Evolutionary conservation across 2,113 vertebrate genomes (phyloP).

Genomic region (Monopterus albus): DNA sequence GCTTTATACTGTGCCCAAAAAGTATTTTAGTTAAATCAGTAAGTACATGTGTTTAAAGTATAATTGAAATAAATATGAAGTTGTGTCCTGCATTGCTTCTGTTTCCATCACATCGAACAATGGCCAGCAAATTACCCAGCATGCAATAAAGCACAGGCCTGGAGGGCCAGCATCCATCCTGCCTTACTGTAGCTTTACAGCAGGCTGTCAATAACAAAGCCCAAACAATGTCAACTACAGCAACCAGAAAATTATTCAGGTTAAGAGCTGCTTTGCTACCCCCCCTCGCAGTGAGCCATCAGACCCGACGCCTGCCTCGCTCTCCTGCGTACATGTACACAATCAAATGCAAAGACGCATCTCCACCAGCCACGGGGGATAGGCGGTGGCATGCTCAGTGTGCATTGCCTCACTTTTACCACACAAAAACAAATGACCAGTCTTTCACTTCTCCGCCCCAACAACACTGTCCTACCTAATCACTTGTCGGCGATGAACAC

Average conservation of each 20-base stretch:
- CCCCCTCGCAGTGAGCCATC: constrained; percentile 32
- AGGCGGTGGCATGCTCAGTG: constrained; percentile 36
- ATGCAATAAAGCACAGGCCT: constrained; percentile 46
- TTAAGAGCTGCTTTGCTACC: constrained; percentile 49
- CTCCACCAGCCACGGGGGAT: constrained; percentile 68
- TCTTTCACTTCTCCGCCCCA: constrained; percentile 43
- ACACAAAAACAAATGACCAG: constrained; percentile 72
- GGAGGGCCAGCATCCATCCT: constrained; percentile 66
- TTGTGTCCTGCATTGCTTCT: constrained; percentile 9
- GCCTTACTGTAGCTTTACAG: constrained; percentile 53
- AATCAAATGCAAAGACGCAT: constrained; percentile 71
- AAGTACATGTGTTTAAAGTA: constrained; percentile 19
- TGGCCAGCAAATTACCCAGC: constrained; percentile 58
- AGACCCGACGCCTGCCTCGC: constrained; percentile 6
- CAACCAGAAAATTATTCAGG: constrained; percentile 72
- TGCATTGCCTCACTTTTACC: constrained; percentile 53
- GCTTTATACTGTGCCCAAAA: constrained; percentile 1
- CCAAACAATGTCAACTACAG: constrained; percentile 57
- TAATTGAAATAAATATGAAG: constrained; percentile 22
- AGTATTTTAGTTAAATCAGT: constrained; percentile 12
- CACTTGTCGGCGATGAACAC: constrained; percentile 63
- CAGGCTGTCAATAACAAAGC: constrained; percentile 57
- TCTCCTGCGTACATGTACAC: constrained; percentile 36
- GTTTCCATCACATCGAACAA: constrained; percentile 39
- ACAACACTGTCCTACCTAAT: constrained; percentile 56